These are phyloP conservation scores for Stichopus horrens DNA, from an alignment of 53 echinoderm and acorn worm genomes.

Conservation along the genomic window DNA sequence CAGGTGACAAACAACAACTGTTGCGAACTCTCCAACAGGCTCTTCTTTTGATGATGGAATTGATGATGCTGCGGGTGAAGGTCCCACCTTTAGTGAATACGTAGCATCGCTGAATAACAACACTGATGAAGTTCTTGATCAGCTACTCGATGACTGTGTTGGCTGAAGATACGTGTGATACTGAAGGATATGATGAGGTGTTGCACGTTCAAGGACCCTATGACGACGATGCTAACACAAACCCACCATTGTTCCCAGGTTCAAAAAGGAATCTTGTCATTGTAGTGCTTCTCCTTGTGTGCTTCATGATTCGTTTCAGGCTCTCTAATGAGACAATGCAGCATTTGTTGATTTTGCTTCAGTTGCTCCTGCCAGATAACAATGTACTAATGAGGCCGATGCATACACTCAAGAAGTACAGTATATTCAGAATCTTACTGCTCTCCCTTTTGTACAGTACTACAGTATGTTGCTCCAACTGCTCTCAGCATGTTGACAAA, in stretches of 20 bases:
- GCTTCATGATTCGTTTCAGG: constrained; percentile 53
- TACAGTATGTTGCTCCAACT: constrained; percentile 57
- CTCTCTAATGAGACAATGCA: constrained; percentile 60
- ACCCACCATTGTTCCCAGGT: constrained; percentile 9
- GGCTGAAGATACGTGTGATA: too few species aligned
- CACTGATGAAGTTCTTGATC: too few species aligned
- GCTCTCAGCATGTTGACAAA: constrained; percentile 27
- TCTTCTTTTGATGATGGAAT: too few species aligned
- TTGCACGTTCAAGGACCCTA: too few species aligned
- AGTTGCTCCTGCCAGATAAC: constrained; percentile 46
- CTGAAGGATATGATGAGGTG: too few species aligned
- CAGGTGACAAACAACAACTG: too few species aligned
- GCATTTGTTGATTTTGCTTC: constrained; percentile 32
- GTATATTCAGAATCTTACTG: constrained; percentile 35
- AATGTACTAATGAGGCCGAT: constrained; percentile 25
- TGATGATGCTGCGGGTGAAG: too few species aligned
- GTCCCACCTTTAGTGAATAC: too few species aligned
- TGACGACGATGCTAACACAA: too few species aligned
- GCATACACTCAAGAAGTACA: constrained; percentile 48
- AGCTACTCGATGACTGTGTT: too few species aligned
- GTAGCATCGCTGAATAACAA: too few species aligned
- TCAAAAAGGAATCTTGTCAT: constrained; percentile 45
- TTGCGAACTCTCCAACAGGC: too few species aligned
- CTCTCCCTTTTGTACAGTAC: constrained; percentile 36
- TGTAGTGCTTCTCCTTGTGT: constrained; percentile 25